Evolutionary conservation across 2,888 invertebrate species (phyloP).

Genomic region (Scelioninae gen. 1): DNA sequence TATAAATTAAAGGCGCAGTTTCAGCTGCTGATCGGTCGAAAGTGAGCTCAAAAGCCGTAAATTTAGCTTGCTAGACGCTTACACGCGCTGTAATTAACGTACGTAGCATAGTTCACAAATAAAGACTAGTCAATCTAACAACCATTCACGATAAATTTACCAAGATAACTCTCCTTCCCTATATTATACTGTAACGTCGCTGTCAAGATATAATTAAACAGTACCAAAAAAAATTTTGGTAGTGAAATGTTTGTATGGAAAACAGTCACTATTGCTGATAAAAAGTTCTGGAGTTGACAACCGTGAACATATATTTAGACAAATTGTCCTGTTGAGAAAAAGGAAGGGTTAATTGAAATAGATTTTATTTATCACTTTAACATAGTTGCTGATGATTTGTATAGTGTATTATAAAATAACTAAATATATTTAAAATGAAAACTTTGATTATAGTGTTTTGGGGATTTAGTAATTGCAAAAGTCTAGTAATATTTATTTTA

Average conservation of each 20-base stretch:
- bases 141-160: slow-evolving; percentile 53
- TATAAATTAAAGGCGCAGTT: slow-evolving; percentile 56
- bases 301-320: too few species aligned
- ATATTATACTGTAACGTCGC: slow-evolving; percentile 22
- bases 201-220: slow-evolving; percentile 36
- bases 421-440: slow-evolving; percentile 49
- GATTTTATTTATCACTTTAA: too few species aligned
- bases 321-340: too few species aligned
- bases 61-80: slow-evolving; percentile 54
- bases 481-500: slow-evolving; percentile 43
- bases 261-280: too few species aligned
- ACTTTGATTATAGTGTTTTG: slow-evolving; percentile 30
- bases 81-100: slow-evolving; percentile 63
- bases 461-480: slow-evolving; percentile 20
- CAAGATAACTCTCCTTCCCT: slow-evolving; percentile 36
- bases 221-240: slow-evolving; percentile 2
- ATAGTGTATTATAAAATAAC: too few species aligned
- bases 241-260: not conserved
- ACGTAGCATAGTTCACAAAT: slow-evolving; percentile 56
- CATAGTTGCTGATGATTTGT: too few species aligned
- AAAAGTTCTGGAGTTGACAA: too few species aligned
- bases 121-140: slow-evolving; percentile 58
- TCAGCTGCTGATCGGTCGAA: slow-evolving; percentile 44
- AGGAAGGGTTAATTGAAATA: too few species aligned
- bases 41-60: slow-evolving; percentile 57